Conservation (phyloP, 2,797 vertebrate species). For the Hephaestus fuliginosus region DNA sequence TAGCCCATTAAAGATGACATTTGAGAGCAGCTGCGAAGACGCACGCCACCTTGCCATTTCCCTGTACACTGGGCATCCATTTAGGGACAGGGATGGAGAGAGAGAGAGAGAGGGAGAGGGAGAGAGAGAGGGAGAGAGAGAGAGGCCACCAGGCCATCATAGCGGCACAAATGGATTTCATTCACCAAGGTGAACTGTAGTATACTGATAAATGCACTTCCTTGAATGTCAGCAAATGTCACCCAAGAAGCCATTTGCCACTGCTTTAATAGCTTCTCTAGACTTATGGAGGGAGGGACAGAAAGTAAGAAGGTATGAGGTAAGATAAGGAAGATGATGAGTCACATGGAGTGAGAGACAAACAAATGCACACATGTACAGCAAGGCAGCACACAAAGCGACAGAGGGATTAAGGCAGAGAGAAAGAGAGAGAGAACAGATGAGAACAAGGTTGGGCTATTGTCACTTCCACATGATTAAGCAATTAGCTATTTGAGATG, state of each 20-base stretch:
- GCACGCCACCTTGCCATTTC: conserved; percentile 94
- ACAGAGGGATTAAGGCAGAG: conserved; percentile 73
- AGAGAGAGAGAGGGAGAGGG: conserved; percentile 22
- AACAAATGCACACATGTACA: conserved; percentile 51
- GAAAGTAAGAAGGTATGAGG: conserved; percentile 86
- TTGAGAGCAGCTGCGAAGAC: conserved; percentile 94
- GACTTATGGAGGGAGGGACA: conserved; percentile 89
- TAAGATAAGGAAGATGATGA: conserved; percentile 76
- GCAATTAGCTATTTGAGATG: conserved; percentile 94
- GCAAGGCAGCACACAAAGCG: conserved; percentile 52
- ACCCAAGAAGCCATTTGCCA: conserved; percentile 98
- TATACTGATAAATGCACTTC: conserved; percentile 98
- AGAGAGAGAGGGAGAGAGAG: conserved; percentile 62
- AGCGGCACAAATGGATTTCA: conserved; percentile 96
- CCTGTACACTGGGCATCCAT: conserved; percentile 92
- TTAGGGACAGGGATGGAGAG: conserved; percentile 81
- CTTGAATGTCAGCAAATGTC: conserved; percentile 99
- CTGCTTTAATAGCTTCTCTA: conserved; percentile 93
- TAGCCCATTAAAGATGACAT: conserved; percentile 99
- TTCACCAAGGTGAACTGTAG: conserved; percentile 93
- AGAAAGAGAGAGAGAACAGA: conserved; percentile 68
- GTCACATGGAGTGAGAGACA: conserved; percentile 82
- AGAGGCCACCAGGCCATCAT: conserved; percentile 89
- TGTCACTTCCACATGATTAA: conserved; percentile 97
- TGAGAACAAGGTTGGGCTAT: conserved; percentile 90